These are phyloP conservation scores for Pseudanteris insignis DNA, from an alignment of 2,888 invertebrate genomes.

Conservation along the genomic window DNA sequence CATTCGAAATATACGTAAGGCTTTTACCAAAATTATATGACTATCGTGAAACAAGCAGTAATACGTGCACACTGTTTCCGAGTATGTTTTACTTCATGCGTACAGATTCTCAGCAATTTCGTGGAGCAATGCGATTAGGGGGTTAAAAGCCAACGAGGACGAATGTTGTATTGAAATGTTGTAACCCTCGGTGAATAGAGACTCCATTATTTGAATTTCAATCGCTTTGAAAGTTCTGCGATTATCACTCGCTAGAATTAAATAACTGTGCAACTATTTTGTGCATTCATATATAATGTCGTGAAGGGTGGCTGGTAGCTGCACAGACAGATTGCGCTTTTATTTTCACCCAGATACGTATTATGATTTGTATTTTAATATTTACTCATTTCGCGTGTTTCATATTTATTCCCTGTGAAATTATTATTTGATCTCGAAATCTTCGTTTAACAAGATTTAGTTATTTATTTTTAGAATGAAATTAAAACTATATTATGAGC, in stretches of 20 bases:
- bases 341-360: no score
- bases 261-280: constrained; percentile 28
- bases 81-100: constrained; percentile 44
- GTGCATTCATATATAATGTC: constrained; percentile 9
- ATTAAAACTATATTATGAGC: no score
- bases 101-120: constrained; percentile 45
- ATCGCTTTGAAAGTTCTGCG: constrained; percentile 40
- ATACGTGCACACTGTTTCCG: constrained; percentile 31
- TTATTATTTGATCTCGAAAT: no score
- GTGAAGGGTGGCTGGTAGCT: neutral
- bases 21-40: constrained; percentile 39
- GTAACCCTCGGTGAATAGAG: constrained; percentile 42
- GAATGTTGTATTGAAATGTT: constrained; percentile 41
- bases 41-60: constrained; percentile 29
- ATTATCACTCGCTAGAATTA: constrained; percentile 37
- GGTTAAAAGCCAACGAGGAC: constrained; percentile 42
- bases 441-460: no score
- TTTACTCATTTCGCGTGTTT: no score
- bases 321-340: no score
- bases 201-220: constrained; percentile 45
- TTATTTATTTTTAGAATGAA: no score
- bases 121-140: constrained; percentile 40
- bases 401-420: no score
- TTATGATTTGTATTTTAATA: no score
- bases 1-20: constrained; percentile 22